Evolutionary conservation across 2,888 invertebrate genomes (phyloP).

Genomic region (Sympetrum striolatum): DNA sequence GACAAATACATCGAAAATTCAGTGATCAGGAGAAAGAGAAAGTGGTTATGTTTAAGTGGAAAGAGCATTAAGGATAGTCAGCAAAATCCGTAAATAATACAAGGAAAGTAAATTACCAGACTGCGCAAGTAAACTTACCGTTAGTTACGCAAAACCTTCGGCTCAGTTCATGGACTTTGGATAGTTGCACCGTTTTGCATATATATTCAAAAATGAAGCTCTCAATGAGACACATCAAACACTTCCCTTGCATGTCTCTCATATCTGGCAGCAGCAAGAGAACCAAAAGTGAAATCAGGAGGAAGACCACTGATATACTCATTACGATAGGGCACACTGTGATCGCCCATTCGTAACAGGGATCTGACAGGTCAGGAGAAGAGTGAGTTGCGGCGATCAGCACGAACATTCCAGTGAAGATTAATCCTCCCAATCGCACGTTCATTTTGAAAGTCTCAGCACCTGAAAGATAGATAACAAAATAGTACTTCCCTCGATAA

Average conservation of each 20-base stretch:
- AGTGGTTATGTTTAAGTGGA: too few species aligned
- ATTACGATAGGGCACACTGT: slow-evolving; percentile 51
- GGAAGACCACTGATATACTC: slow-evolving; percentile 56
- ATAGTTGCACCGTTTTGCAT: slow-evolving; percentile 51
- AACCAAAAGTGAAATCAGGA: slow-evolving; percentile 55
- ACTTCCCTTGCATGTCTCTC: slow-evolving; percentile 56
- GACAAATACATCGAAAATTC: too few species aligned
- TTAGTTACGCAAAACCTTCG: slow-evolving; percentile 49
- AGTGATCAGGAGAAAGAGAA: too few species aligned
- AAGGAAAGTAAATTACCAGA: neutral
- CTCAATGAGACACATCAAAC: slow-evolving; percentile 55
- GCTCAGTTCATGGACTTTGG: neutral
- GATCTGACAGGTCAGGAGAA: neutral
- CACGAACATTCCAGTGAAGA: too few species aligned
- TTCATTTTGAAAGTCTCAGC: too few species aligned
- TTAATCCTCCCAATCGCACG: too few species aligned
- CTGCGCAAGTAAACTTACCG: slow-evolving; percentile 52
- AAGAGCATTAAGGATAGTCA: too few species aligned
- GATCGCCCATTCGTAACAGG: neutral
- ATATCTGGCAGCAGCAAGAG: slow-evolving; percentile 56
- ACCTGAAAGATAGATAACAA: too few species aligned
- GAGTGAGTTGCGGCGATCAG: neutral
- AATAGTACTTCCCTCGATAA: too few species aligned
- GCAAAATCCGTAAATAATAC: too few species aligned
- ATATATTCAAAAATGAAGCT: slow-evolving; percentile 54